These are phyloP conservation scores for Panulirus ornatus DNA, from an alignment of 1,140 invertebrate species.

Conservation along the genomic window DNA sequence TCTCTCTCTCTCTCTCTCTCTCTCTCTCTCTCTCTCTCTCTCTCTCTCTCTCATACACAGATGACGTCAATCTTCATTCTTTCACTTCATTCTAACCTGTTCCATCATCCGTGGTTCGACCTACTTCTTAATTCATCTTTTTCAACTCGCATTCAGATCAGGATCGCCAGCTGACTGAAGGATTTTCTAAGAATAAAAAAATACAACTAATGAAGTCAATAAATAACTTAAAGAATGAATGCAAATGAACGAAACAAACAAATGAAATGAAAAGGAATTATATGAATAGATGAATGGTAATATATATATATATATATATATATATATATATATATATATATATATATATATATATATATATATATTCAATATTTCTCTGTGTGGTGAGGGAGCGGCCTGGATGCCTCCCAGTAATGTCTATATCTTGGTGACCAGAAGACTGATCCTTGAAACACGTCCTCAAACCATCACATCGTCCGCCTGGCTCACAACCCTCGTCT, in stretches of 20 bases:
- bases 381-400: no score
- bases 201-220: no score
- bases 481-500: no score
- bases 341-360: constrained; percentile 7
- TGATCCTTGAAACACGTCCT: no score
- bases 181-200: no score
- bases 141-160: no score
- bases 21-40: constrained; percentile 1
- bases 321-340: constrained; percentile 7
- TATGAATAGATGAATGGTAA: neutral
- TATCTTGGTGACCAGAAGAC: no score
- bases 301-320: constrained; percentile 7
- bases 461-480: no score
- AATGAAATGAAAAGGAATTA: neutral
- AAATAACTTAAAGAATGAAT: neutral
- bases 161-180: no score
- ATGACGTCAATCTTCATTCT: neutral
- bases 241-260: neutral
- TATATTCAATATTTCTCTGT: neutral
- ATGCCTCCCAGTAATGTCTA: no score
- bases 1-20: constrained; percentile 10
- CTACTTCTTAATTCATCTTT: no score
- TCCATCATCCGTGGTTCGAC: no score
- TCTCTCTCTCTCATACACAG: neutral
- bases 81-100: neutral